phyloP scores from a whole-genome alignment of 2,888 invertebrate genomes.

The Lapara coniferarum region DNA sequence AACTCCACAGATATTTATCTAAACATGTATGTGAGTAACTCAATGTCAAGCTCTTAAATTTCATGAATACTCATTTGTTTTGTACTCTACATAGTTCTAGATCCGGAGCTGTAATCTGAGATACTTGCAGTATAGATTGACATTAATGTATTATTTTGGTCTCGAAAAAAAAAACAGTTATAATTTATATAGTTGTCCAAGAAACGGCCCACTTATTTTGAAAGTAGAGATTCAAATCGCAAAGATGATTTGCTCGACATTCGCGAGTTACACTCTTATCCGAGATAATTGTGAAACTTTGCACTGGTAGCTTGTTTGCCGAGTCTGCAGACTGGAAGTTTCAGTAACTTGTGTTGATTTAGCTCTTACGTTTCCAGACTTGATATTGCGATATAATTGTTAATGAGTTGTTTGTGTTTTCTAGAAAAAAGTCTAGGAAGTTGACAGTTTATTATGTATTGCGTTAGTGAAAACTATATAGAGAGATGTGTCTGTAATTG shows the following conservation, averaged over 20 bases:
- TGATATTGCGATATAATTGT: neutral
- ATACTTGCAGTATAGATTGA: no score
- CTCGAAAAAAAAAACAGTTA: neutral
- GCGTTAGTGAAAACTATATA: no score
- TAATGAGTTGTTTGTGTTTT: neutral
- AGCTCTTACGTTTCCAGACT: neutral
- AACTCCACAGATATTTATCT: no score
- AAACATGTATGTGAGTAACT: no score
- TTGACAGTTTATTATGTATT: no score
- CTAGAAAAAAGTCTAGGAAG: neutral
- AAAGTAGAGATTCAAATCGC: neutral
- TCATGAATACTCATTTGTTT: no score
- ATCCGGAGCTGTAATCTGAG: no score
- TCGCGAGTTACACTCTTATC: neutral
- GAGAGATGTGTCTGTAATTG: no score
- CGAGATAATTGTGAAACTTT: constrained; percentile 15
- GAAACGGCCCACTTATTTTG: neutral
- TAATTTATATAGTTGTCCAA: neutral
- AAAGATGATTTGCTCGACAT: neutral
- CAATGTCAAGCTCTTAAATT: no score
- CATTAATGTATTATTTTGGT: no score
- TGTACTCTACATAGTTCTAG: no score
- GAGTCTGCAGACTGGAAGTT: constrained; percentile 4
- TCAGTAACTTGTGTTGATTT: neutral
- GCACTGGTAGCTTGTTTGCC: neutral